Conservation (phyloP, 2,797 vertebrate species). For the Pelobates cultripes region DNA sequence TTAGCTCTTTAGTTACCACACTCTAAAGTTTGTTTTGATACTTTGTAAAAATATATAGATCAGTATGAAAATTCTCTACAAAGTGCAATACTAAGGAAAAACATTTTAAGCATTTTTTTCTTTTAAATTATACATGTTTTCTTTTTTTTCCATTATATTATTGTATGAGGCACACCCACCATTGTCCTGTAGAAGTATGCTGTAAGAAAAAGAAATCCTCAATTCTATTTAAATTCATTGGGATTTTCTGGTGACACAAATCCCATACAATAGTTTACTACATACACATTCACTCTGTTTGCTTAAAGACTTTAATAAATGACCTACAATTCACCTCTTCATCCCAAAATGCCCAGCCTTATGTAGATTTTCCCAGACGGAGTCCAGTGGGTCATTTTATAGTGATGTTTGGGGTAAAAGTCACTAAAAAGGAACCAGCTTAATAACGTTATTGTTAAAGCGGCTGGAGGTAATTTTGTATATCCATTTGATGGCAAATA, state of each 20-base stretch:
- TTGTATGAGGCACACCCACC: no score
- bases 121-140: no score
- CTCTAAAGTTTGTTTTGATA: no score
- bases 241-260: slow-evolving; percentile 1
- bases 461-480: slow-evolving; percentile 31
- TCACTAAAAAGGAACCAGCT: slow-evolving; percentile 23
- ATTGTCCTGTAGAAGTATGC: no score
- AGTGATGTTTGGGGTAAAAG: slow-evolving; percentile 20
- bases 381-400: slow-evolving; percentile 21
- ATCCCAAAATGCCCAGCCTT: slow-evolving; percentile 28
- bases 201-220: not conserved
- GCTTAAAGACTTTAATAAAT: slow-evolving; percentile 14
- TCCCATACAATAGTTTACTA: not conserved
- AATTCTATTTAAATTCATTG: not conserved
- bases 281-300: not conserved
- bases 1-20: no score
- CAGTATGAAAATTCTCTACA: no score
- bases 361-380: slow-evolving; percentile 17
- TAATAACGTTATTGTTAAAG: slow-evolving; percentile 44
- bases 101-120: no score
- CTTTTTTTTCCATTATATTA: no score
- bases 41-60: no score
- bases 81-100: no score
- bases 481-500: slow-evolving; percentile 39
- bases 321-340: slow-evolving; percentile 15